phyloP scores from a whole-genome alignment of 2,113 vertebrate species.

The Festucalex cinctus region DNA sequence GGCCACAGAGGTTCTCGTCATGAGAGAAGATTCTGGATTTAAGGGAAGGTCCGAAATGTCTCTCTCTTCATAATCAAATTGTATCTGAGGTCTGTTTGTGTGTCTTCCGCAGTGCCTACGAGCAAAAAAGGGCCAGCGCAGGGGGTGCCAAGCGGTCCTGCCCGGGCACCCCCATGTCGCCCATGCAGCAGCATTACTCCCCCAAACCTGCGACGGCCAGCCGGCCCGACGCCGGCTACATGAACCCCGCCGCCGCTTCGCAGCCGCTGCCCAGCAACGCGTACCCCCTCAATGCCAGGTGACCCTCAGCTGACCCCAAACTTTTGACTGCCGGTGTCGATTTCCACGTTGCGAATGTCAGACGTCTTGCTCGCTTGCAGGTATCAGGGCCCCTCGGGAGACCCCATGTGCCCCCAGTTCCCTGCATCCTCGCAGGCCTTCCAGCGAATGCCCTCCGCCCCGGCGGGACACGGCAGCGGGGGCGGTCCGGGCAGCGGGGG shows the following conservation, averaged over 20 bases:
- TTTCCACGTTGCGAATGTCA: background rate
- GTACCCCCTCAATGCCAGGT: slow-evolving; percentile 75
- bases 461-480: slow-evolving; percentile 46
- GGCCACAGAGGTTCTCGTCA: too few species aligned
- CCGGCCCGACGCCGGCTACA: slow-evolving; percentile 80
- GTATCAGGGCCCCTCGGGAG: slow-evolving; percentile 77
- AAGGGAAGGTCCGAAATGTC: too few species aligned
- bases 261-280: slow-evolving; percentile 78
- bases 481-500: background rate
- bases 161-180: slow-evolving; percentile 78
- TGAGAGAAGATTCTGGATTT: too few species aligned
- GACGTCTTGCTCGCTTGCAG: slow-evolving; percentile 48
- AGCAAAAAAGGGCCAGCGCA: slow-evolving; percentile 79
- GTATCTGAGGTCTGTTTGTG: background rate
- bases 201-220: slow-evolving; percentile 72
- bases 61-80: background rate
- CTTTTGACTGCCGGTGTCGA: too few species aligned
- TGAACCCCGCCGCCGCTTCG: slow-evolving; percentile 74
- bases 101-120: slow-evolving; percentile 81
- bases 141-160: slow-evolving; percentile 78
- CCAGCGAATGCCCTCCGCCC: slow-evolving; percentile 74
- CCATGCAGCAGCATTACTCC: slow-evolving; percentile 82
- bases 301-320: background rate
- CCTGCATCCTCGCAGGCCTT: slow-evolving; percentile 74
- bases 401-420: slow-evolving; percentile 80